Base-by-base conservation (phyloP, 2,113 vertebrate genomes). In the Picathartes gymnocephalus region DNA sequence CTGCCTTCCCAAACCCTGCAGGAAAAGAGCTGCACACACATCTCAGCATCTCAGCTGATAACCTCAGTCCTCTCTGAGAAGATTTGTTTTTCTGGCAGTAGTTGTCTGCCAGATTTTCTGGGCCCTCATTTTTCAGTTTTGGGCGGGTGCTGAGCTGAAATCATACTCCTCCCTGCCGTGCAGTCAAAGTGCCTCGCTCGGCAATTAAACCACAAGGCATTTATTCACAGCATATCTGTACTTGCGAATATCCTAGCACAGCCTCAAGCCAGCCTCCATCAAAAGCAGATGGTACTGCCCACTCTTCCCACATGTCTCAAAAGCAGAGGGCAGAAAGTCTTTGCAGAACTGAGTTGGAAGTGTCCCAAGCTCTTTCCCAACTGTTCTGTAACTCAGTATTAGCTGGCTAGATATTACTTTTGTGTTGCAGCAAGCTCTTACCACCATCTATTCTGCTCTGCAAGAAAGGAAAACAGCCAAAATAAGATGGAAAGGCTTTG, bases 251-350 rank as follows among this genome's bases (percentile, higher is more conserved):
- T 91, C 78, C 93, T 56, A 89, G 93, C 54, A 18, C 91, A 95
- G 95, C 71, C 92, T 92, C 61, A 6, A 96, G 80, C 92, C 90
- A 91, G 91, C 78, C 80, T 91, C 88, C 61, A 74, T 94, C 85
- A 53, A 84, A 96, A 97, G 90, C 95, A 97, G 96, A 96, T 96
- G 96, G 96, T 81, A 77, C 94, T 96, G 93, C 96, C 97, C 97
- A 96, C 95, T 97, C 93, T 84, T 93, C 87, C 91, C 91, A 88
- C 90, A 77, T 92, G 84, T 91, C 92, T 87, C 82, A 96, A 90
- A 97, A 87, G 88, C 80, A 86, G 61, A 89, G 95, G 92, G 95
- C 77, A 94, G 65, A 95, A 90, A 93, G 83, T 88, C 85, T 90
- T 90, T 72, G 54, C 85, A 86, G 86, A 93, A 31, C 80, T 65